Evolutionary conservation across 2,797 vertebrate genomes (phyloP).

Genomic region (Premnoplex brunnescens): DNA sequence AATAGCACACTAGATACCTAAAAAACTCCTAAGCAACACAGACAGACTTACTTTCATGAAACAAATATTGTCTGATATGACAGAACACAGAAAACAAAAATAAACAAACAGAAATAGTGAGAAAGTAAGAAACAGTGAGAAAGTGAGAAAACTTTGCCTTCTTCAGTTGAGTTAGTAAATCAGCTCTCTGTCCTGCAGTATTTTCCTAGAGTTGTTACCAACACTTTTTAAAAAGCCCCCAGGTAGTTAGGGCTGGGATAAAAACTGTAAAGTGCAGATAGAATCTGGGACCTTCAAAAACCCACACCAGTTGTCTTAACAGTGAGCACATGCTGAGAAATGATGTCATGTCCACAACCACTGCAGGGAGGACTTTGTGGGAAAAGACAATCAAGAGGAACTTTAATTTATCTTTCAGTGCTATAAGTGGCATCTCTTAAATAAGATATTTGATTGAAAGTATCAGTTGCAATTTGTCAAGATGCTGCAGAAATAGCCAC

Average conservation of each 20-base stretch:
- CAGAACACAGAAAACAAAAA: slow-evolving; percentile 28
- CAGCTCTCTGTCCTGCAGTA: neutral
- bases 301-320: neutral
- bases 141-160: neutral
- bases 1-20: neutral
- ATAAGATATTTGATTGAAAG: neutral
- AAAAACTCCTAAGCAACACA: neutral
- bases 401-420: neutral
- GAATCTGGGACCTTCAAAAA: neutral
- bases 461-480: neutral
- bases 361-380: neutral
- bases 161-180: neutral
- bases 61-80: neutral
- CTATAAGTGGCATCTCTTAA: neutral
- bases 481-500: neutral
- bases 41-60: slow-evolving; percentile 1
- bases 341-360: neutral
- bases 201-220: neutral
- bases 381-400: neutral
- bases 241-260: neutral
- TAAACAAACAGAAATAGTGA: neutral
- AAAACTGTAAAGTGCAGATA: neutral
- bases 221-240: neutral
- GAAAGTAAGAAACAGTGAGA: neutral
- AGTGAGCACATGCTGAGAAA: neutral